Evolutionary conservation across 1,140 invertebrate species (phyloP).

Genomic region (Drosophila sucinea): DNA sequence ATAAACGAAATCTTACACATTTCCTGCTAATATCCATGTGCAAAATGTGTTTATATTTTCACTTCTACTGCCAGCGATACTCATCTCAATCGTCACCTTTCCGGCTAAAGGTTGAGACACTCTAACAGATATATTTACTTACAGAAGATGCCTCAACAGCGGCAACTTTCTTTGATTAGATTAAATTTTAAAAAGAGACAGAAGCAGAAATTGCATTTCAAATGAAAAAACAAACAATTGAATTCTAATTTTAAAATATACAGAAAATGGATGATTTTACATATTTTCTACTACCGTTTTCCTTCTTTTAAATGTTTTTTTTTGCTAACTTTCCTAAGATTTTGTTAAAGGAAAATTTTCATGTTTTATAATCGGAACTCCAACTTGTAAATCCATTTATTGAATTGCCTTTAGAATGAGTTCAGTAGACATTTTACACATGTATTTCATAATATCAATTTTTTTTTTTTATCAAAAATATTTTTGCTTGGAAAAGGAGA

Average conservation of each 20-base stretch:
- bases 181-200: constrained; percentile 32
- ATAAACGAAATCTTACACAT: constrained; percentile 66
- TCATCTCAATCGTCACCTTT: constrained; percentile 50
- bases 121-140: constrained; percentile 24
- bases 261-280: not conserved
- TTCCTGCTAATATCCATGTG: constrained; percentile 54
- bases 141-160: constrained; percentile 53
- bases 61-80: constrained; percentile 48
- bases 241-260: not conserved
- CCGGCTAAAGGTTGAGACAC: constrained; percentile 49
- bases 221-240: not conserved
- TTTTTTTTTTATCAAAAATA: no score
- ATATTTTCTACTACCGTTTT: no score
- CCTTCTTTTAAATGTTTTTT: no score
- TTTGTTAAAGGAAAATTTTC: no score
- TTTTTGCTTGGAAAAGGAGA: no score
- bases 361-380: no score
- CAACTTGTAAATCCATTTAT: no score
- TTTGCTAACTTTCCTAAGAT: no score
- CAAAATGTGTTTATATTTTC: constrained; percentile 65
- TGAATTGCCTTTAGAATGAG: no score
- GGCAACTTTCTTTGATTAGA: constrained; percentile 71
- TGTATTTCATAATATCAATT: no score
- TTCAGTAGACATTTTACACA: no score
- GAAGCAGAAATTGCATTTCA: constrained; percentile 1